Base-by-base conservation (phyloP, 2,888 invertebrate genomes). In the Arge pagana region DNA sequence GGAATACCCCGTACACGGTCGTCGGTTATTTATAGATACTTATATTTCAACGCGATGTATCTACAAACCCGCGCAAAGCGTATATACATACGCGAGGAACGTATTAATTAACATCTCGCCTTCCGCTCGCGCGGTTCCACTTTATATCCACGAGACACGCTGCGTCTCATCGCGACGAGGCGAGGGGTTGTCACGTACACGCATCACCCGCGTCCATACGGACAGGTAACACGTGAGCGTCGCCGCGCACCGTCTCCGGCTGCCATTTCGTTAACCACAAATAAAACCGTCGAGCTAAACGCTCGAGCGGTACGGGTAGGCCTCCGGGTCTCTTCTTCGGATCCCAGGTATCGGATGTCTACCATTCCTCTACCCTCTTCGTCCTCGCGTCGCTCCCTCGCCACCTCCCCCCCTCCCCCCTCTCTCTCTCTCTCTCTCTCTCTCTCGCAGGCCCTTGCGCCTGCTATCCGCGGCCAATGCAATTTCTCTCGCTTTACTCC, bases 251-350 rank as follows among this genome's bases (percentile, higher is more conserved):
- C 19, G 42, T 31, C 35, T 42, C 26, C 45, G 64, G 57, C 59
- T 57, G 57, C 63, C 63, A 67, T 67, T 67, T 67, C 59, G 60
- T 8, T 56, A 60, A 62, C 62, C 62, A 57, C 65, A 64, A 68
- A 66, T 63, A 63, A 63, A 66, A 67, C 52, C 53, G 54, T 53
- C 52, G 49, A 55, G 50, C 50, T 36, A 23, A 45, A 45, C 11
- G 33, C 23, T 35, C 15, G 33, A 35, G 45, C 18, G 31, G 28
- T 26, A 16, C 40, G 24, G 24, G 21, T 5, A 11, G 26, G 24
- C 24, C 40, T 16, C 5, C 15, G 24, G 26, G 8, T 26, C 26
- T 26, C n/a, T 2, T 7, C 26, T 26, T 40, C 39, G 52, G 54
- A 54, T 40, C 43, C 41, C 54, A 52, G 59, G 60, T 64, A 67